Base-by-base conservation (phyloP, 2,113 vertebrate genomes). In the Phylloscopus trochiloides region DNA sequence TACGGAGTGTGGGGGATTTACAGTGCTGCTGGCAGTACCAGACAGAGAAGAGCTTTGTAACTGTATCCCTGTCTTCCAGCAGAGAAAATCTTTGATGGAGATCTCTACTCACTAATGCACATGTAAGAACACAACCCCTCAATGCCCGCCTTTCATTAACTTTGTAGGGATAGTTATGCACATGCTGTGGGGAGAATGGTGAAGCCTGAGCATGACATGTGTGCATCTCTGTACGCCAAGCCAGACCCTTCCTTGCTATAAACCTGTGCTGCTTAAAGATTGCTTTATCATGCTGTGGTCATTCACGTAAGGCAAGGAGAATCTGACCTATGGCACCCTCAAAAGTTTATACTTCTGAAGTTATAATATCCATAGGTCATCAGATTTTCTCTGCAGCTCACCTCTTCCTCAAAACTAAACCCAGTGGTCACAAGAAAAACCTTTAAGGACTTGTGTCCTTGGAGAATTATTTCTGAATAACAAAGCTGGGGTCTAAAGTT, bases 11-110 rank as follows among this genome's bases (percentile, higher is more conserved):
- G 90, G 85, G 90, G 82, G 92, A 96, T 96, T 97, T 93, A 71
- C 75, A 92, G 80, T 0, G 6, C 83, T 96, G 83, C 83, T 95
- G 88, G 80, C 89, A 89, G 92, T 91, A 89, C 70, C 83, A 92
- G 88, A 91, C 80, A 95, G 91, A 85, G 80, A 91, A 89, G 19
- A 70, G 61, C 83, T 94, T 87, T 96, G 94, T 93, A 95, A 97
- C 66, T 4, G 1, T 94, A 96, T 67, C 66, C 29, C 43, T 82
- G 48, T 91, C 91, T 89, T 86, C 84, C 76, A 97, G 86, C 68
- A 91, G 76, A 85, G 88, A 88, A 85, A 73, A 76, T 62, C 83
- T 95, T 92, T 95, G 83, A 92, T 89, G 92, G 88, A 84, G 83
- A 92, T 92, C 88, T 94, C 81, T 65, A 17, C 55, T 77, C 62